A percentile compares a stretch with the other conserved stretches of the same genome.
phyloP scores from a whole-genome alignment of 2,113 vertebrate species.

The Peromyscus californicus region DNA sequence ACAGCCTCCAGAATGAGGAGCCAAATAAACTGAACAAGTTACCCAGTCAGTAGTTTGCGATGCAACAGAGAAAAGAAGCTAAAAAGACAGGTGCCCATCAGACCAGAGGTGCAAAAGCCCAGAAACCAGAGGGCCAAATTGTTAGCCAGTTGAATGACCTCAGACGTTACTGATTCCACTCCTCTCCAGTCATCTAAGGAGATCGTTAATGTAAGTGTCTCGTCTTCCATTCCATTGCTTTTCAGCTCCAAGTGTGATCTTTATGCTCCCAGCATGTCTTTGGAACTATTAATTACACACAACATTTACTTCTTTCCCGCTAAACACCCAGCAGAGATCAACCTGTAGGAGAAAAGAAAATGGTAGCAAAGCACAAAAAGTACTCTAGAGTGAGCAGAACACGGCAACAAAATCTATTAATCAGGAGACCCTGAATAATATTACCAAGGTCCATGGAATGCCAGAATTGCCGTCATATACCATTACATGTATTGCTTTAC shows the following conservation, averaged over 20 bases:
- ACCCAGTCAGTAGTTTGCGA: not conserved
- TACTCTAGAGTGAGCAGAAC: not conserved
- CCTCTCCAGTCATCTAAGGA: not conserved
- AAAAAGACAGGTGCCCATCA: not conserved
- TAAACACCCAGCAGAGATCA: conserved; percentile 4
- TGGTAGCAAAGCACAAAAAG: not conserved
- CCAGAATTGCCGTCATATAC: not conserved
- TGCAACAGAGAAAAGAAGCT: not conserved
- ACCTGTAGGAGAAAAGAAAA: not conserved
- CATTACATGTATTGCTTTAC: not conserved
- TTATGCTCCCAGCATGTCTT: not conserved
- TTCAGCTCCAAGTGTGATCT: not conserved
- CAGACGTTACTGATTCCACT: not conserved
- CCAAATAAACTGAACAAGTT: not conserved
- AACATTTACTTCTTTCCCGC: not conserved
- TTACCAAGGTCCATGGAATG: not conserved
- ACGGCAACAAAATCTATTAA: too few relatives aligned
- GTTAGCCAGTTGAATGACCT: not conserved
- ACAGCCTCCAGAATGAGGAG: not conserved
- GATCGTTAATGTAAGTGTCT: not conserved
- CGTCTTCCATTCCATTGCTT: not conserved
- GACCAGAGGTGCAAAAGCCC: not conserved
- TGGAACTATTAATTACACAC: not conserved
- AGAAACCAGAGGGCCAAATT: not conserved
- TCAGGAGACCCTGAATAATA: not conserved